Evolutionary conservation across 1,140 invertebrate species (phyloP).

Genomic region (Tetramorium alpestre): DNA sequence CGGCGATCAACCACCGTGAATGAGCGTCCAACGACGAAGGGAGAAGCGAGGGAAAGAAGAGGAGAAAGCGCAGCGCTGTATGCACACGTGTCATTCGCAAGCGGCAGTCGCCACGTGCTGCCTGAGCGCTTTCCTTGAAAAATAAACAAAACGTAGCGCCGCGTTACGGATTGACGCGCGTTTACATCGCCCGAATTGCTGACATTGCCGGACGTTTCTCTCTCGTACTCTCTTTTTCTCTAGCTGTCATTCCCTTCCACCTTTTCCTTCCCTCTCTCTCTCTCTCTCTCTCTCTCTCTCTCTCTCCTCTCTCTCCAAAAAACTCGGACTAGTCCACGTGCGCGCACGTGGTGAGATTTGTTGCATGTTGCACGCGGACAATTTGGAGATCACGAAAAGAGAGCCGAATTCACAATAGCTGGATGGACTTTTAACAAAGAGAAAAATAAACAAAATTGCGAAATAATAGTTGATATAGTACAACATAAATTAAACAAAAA

Average conservation of each 20-base stretch:
- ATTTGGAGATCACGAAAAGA: not conserved
- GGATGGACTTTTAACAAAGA: not conserved
- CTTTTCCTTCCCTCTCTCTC: not conserved
- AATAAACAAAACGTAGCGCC: conserved; percentile 70
- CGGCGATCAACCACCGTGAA: conserved; percentile 59
- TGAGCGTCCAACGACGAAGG: conserved; percentile 40
- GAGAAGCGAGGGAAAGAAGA: not conserved
- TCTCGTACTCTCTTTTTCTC: not conserved
- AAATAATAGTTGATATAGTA: not conserved
- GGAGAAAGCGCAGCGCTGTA: conserved; percentile 39
- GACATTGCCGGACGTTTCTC: conserved; percentile 29
- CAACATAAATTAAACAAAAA: not conserved
- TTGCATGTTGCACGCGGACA: conserved; percentile 15
- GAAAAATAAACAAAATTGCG: conserved; percentile 20
- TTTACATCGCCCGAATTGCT: conserved; percentile 67
- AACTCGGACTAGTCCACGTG: conserved; percentile 41
- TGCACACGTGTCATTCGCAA: conserved; percentile 75
- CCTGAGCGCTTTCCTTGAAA: conserved; percentile 66
- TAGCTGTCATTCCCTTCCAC: not conserved
- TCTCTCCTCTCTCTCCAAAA: not conserved
- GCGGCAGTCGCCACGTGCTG: conserved; percentile 69
- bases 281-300: not conserved
- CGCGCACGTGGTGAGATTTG: conserved; percentile 64
- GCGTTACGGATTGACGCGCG: conserved; percentile 72
- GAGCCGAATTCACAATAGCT: not conserved